Conservation (phyloP, 2,113 vertebrate genomes). For the Bettongia penicillata region DNA sequence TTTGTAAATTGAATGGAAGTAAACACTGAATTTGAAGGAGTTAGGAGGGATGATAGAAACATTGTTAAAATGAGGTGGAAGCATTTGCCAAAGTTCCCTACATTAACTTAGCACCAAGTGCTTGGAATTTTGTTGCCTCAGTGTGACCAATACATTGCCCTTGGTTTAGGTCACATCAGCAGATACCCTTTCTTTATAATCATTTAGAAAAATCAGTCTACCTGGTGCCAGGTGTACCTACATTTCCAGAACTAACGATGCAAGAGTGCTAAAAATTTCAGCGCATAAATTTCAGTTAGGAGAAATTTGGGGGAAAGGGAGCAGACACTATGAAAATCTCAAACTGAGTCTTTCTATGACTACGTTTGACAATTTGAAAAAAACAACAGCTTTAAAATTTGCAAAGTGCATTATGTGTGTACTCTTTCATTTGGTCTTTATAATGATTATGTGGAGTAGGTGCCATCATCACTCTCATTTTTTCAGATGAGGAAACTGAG, state of each 20-base stretch:
- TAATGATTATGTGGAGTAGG: no score
- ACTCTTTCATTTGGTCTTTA: not conserved
- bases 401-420: not conserved
- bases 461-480: not conserved
- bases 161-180: not conserved
- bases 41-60: not conserved
- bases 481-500: not conserved
- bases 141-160: rapidly evolving
- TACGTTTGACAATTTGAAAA: not conserved
- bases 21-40: not conserved
- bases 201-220: not conserved
- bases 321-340: not conserved
- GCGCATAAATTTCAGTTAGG: not conserved
- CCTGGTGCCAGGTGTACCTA: not conserved
- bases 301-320: not conserved
- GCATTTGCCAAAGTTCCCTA: not conserved
- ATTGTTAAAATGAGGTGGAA: not conserved
- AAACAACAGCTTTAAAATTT: not conserved
- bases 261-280: not conserved
- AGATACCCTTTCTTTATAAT: not conserved
- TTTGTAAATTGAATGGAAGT: constrained; percentile 36
- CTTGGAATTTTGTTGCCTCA: not conserved
- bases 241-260: constrained; percentile 10
- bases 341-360: not conserved
- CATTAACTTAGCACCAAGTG: not conserved